Base-by-base conservation (phyloP, 2,888 invertebrate genomes). In the Nomada fucata region DNA sequence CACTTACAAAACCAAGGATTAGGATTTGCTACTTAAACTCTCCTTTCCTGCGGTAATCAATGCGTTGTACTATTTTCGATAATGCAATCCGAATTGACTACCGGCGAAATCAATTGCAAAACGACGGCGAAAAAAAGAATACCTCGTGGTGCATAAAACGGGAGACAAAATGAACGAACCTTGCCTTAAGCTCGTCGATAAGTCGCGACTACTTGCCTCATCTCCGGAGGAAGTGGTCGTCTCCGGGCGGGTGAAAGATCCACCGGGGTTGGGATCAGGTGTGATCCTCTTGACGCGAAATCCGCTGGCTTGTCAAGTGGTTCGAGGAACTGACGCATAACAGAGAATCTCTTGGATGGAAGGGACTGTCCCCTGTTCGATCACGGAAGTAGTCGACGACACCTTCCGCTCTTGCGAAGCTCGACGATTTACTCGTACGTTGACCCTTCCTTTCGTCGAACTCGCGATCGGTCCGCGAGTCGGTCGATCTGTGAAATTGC, bases 201-300 rank as follows among this genome's bases (percentile, higher is more conserved):
- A 68, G n/a, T 9, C 29, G n/a, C 47, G 47, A 47, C 36, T 26
- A 4, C 18, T 15, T 20, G 15, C 42, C 52, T 50, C 52, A 44
- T 36, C 52, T 42, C 4, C 11, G 18, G 44, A 20, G 26, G 26
- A 77, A 50, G 63, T 70, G 18, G 50, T 15, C 50, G 13, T 10
- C 18, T n/a, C 20, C 50, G 2, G 10, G 11, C 0, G 23, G 18
- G 18, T 50, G 61, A 60, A 76, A 74, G 74, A 64, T 64, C 79
- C 69, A 15, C 69, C 63, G 50, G 47, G 59, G 50, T 29, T 29
- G 70, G 81, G 82, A 85, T 84, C 88, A 78, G 84, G 79, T 88
- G 86, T 82, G 85, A 85, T 85, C 80, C 80, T 73, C 80, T 82
- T 82, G 85, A 82, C 86, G 81, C 69, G 77, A 77, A 84, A 88